phyloP scores from a whole-genome alignment of 2,797 vertebrate species.

The Phyllotis vaccarum region DNA sequence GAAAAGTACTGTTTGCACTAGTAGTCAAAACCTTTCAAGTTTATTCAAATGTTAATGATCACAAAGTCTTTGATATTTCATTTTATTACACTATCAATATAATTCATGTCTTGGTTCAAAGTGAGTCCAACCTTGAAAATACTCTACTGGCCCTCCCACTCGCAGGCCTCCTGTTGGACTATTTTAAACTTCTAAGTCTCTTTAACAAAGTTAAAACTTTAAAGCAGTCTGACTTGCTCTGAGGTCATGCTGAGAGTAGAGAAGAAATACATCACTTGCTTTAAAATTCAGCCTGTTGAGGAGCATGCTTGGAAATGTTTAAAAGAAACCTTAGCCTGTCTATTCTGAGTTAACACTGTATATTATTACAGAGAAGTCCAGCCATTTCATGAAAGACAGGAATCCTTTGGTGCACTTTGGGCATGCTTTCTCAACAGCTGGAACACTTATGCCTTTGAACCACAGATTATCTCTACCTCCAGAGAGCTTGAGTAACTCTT shows the following conservation, averaged over 20 bases:
- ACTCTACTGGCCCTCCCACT: constrained; percentile 57
- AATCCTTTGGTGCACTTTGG: constrained; percentile 40
- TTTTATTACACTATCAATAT: constrained; percentile 64
- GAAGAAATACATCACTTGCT: constrained; percentile 73
- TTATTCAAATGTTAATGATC: constrained; percentile 26
- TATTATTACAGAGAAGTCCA: constrained; percentile 73
- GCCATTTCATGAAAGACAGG: constrained; percentile 56
- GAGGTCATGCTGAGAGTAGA: constrained; percentile 79
- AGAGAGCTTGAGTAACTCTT: constrained; percentile 55
- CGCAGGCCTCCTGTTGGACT: constrained; percentile 67
- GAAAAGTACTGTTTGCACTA: not conserved
- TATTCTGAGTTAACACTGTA: constrained; percentile 64
- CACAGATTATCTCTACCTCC: constrained; percentile 60
- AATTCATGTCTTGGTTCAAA: constrained; percentile 78
- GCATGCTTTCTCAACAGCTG: constrained; percentile 62
- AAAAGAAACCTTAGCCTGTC: constrained; percentile 64
- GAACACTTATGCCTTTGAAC: constrained; percentile 61
- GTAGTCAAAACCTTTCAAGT: constrained; percentile 45
- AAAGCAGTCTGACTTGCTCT: constrained; percentile 75
- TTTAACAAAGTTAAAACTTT: constrained; percentile 80
- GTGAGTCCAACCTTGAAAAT: constrained; percentile 75
- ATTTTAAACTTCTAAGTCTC: constrained; percentile 79
- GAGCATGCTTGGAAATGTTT: constrained; percentile 63
- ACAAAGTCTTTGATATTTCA: constrained; percentile 47
- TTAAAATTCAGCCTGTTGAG: constrained; percentile 80